phyloP scores from a whole-genome alignment of 2,113 vertebrate genomes.

The Scartelaos histophorus region DNA sequence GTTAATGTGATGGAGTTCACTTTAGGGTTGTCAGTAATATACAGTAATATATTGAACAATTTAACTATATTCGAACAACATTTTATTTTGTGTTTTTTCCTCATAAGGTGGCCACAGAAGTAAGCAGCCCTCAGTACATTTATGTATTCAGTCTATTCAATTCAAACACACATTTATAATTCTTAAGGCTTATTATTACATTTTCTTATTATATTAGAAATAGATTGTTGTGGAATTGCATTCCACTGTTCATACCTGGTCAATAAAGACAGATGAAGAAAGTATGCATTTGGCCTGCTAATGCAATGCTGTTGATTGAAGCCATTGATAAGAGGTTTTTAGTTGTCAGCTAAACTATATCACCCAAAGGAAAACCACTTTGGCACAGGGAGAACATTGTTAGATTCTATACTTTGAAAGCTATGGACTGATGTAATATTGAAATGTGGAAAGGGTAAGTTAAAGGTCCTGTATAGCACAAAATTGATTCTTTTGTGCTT shows the following conservation, averaged over 20 bases:
- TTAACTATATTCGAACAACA: not conserved
- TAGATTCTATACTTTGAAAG: too few relatives aligned
- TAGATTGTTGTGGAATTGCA: not conserved
- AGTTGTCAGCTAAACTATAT: not conserved
- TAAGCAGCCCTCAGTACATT: not conserved
- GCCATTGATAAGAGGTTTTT: not conserved
- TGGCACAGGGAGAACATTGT: not conserved
- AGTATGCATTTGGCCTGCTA: not conserved
- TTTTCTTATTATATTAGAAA: not conserved
- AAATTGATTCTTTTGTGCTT: too few relatives aligned
- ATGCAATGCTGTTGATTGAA: not conserved
- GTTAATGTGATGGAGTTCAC: slow-evolving; percentile 12
- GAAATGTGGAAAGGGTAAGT: too few relatives aligned
- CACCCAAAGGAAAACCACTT: not conserved
- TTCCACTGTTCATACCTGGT: not conserved
- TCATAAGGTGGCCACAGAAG: not conserved
- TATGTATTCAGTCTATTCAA: not conserved
- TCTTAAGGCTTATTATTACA: not conserved
- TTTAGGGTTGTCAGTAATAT: slow-evolving; percentile 23
- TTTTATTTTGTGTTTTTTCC: not conserved
- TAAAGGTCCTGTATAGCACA: too few relatives aligned
- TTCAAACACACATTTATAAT: not conserved
- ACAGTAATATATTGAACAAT: not conserved
- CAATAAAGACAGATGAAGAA: not conserved
- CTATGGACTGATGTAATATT: too few relatives aligned